Conservation (phyloP, 2,888 invertebrate genomes). For the Athripsodes cinereus region DNA sequence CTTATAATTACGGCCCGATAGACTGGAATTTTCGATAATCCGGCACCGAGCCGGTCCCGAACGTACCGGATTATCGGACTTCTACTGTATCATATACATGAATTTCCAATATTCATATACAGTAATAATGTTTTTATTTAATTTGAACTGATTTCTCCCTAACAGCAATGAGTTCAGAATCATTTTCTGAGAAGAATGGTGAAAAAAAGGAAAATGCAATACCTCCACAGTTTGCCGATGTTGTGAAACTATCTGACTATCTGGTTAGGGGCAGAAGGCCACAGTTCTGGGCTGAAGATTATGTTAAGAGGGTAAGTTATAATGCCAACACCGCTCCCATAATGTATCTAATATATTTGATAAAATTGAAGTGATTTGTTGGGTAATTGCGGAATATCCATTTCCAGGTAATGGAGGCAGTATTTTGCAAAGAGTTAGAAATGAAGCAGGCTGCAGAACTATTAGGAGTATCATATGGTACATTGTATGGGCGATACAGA, state of each 20-base stretch:
- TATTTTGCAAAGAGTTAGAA: constrained; percentile 83
- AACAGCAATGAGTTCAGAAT: background rate
- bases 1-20: too few species aligned
- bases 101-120: too few species aligned
- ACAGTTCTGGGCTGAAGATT: constrained; percentile 90
- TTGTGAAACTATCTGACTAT: constrained; percentile 82
- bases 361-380: background rate
- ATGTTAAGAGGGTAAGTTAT: constrained; percentile 60
- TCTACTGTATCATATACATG: too few species aligned
- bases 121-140: too few species aligned
- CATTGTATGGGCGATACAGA: constrained; percentile 81
- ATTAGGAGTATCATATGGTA: constrained; percentile 85
- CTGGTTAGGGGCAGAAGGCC: constrained; percentile 78
- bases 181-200: background rate
- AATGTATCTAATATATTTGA: background rate
- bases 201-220: constrained; percentile 23
- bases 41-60: too few species aligned
- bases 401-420: constrained; percentile 75
- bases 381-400: background rate
- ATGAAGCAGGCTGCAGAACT: constrained; percentile 91
- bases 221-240: constrained; percentile 54
- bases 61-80: too few species aligned
- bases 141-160: too few species aligned
- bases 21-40: too few species aligned
- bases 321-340: background rate